Evolutionary conservation across 2,888 invertebrate genomes (phyloP), one percentile per base, ranked within the genome.

Genomic region (Leptarthrus brevirostris): DNA sequence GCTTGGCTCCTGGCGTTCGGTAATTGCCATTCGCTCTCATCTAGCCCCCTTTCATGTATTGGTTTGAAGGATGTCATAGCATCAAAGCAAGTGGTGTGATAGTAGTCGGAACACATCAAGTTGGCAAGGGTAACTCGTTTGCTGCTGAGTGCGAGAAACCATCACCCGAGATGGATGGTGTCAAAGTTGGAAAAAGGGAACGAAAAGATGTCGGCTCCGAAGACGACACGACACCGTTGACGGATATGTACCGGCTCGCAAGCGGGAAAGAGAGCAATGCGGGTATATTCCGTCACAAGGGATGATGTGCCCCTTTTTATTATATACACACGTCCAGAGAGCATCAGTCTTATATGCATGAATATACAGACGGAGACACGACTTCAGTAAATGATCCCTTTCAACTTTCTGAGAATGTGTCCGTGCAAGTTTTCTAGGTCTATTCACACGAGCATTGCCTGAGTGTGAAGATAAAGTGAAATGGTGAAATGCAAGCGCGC

Each of bases 401-500:
- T 16, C 18, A 6, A 30, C 20, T 53, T 3, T 14, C 3, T 66
- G 47, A 22, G 49, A 3, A 24, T 66, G 49, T 66, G 26, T 47
- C 22, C 20, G 20, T 64, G n/a, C 44, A 30, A n/a, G n/a, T n/a
- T n/a, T n/a, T n/a, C n/a, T 66, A 49, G 24, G 56, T 56, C 54
- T 44, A 53, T 53, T 20, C 53, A n/a, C 22, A 30, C 40, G 16
- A 3, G 47, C 14, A 8, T 26, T 40, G 24, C 54, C 53, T 49
- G 22, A 71, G 66, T 54, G 49, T 69, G 66, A 64, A 72, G 72
- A 71, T 71, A 73, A 71, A 74, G 72, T 76, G 76, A 76, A 76
- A 76, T 76, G 76, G 74, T 76, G 74, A 74, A 76, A 76, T 76
- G 76, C 76, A 74, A 74, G 72, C 74, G 73, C 58, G 70, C 74